These are phyloP conservation scores for Epicauta chinensis DNA, from an alignment of 1,140 invertebrate genomes.

Conservation along the genomic window DNA sequence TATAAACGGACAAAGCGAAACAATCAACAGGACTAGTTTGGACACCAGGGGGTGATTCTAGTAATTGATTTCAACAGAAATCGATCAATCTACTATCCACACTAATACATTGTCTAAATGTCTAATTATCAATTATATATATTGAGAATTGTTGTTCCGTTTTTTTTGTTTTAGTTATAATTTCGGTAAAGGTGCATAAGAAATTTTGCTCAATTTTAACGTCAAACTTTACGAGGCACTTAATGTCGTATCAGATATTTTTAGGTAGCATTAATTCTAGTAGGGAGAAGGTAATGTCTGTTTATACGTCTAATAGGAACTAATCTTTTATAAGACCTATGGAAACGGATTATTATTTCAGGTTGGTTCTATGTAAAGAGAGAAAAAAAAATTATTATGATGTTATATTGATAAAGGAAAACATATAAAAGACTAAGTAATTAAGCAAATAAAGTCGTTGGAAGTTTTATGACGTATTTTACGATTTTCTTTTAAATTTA, in stretches of 20 bases:
- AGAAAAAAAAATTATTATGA: slow-evolving; percentile 23
- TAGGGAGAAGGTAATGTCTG: slow-evolving; percentile 13
- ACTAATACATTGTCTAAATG: too few relatives aligned
- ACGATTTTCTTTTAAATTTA: slow-evolving; percentile 21
- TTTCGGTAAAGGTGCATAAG: not conserved
- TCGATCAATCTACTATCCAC: too few relatives aligned
- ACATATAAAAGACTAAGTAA: slow-evolving; percentile 35
- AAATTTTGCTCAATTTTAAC: slow-evolving; percentile 12
- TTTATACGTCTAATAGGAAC: slow-evolving; percentile 16
- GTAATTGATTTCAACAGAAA: too few relatives aligned
- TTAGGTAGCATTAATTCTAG: slow-evolving; percentile 15
- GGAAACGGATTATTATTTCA: slow-evolving; percentile 32
- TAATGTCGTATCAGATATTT: slow-evolving; percentile 15
- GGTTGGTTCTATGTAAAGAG: slow-evolving; percentile 10
- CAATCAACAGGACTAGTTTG: too few relatives aligned
- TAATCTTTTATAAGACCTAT: slow-evolving; percentile 10
- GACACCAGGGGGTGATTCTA: too few relatives aligned
- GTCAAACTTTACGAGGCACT: slow-evolving; percentile 8
- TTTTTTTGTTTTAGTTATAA: too few relatives aligned
- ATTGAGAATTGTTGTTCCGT: too few relatives aligned
- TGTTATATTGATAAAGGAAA: slow-evolving; percentile 30
- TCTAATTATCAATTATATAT: too few relatives aligned
- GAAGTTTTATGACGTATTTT: slow-evolving; percentile 20
- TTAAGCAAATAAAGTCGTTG: slow-evolving; percentile 32
- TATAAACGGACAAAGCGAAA: too few relatives aligned